These are phyloP conservation scores for Perizoma affinitatum DNA, from an alignment of 2,888 invertebrate species.

Conservation along the genomic window DNA sequence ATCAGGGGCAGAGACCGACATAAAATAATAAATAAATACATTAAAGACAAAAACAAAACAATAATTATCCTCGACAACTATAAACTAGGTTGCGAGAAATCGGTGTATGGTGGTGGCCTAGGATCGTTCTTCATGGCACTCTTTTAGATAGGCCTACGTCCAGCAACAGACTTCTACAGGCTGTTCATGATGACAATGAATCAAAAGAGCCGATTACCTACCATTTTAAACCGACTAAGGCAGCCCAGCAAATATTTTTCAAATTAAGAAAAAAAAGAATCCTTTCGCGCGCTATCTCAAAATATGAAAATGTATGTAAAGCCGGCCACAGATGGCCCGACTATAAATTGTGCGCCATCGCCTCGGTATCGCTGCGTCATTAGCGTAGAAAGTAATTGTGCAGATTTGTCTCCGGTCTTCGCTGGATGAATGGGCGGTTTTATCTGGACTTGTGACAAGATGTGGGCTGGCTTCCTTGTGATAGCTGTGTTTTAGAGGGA, in stretches of 20 bases:
- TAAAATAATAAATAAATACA: too few relatives aligned
- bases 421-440: constrained; percentile 58
- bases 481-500: constrained; percentile 36
- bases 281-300: constrained; percentile 61
- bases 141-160: too few relatives aligned
- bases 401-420: constrained; percentile 66
- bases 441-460: constrained; percentile 60
- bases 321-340: constrained; percentile 65
- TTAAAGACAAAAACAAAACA: too few relatives aligned
- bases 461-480: constrained; percentile 52
- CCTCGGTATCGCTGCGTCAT: constrained; percentile 69
- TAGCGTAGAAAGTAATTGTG: constrained; percentile 73
- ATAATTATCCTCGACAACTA: too few relatives aligned
- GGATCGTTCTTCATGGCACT: too few relatives aligned
- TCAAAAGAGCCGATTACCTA: neutral
- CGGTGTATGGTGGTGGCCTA: too few relatives aligned
- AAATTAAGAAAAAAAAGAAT: constrained; percentile 46
- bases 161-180: too few relatives aligned
- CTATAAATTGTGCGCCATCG: constrained; percentile 73
- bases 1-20: too few relatives aligned
- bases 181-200: too few relatives aligned
- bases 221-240: constrained; percentile 16
- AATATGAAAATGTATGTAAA: constrained; percentile 79
- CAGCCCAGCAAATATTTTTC: constrained; percentile 38
- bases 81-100: too few relatives aligned